Conservation (phyloP, 2,888 invertebrate genomes). For the Didymodactylos carnosus region DNA sequence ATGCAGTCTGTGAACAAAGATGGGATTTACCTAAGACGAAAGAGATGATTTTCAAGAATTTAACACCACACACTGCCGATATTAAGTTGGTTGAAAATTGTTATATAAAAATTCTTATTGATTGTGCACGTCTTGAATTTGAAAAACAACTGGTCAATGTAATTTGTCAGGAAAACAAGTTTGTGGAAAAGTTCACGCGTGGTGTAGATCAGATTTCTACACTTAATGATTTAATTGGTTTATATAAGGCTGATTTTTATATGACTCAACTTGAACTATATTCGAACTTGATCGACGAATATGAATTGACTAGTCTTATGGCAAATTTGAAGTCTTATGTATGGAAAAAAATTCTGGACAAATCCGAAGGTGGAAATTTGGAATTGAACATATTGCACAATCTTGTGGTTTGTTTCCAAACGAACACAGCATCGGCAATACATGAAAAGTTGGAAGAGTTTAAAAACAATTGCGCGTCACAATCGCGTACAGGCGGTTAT, state of each 20-base stretch:
- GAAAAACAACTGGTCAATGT: background rate
- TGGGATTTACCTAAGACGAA: background rate
- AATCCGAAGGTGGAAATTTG: background rate
- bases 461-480: background rate
- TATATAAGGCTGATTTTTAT: background rate
- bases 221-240: background rate
- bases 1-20: background rate
- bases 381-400: background rate
- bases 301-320: background rate
- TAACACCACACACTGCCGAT: background rate
- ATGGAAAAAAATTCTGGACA: background rate
- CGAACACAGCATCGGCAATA: background rate
- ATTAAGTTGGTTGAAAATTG: background rate
- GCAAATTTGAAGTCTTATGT: background rate
- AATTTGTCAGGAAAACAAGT: background rate
- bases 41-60: background rate
- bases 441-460: background rate
- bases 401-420: background rate
- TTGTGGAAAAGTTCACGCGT: background rate
- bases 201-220: background rate
- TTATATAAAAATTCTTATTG: background rate
- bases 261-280: background rate
- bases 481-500: background rate
- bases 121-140: background rate
- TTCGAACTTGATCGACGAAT: background rate